phyloP scores from a whole-genome alignment of 2,888 invertebrate genomes.

The Epistrophe grossulariae region DNA sequence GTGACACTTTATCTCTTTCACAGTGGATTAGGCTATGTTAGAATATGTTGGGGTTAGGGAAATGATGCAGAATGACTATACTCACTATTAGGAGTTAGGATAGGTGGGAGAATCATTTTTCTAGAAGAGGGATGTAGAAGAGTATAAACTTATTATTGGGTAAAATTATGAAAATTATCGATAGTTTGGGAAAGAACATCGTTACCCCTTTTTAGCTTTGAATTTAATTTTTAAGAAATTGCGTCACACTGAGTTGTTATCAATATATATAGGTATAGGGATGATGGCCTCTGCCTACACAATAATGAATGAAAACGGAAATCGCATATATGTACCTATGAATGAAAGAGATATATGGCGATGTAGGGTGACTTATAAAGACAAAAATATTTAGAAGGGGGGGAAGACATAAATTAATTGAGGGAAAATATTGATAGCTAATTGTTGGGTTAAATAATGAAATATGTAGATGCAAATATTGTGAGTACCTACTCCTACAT shows the following conservation, averaged over 20 bases:
- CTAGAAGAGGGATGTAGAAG: neutral
- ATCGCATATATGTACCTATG: neutral
- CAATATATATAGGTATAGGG: neutral
- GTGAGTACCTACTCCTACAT: too few species aligned
- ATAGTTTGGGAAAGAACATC: neutral
- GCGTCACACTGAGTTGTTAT: neutral
- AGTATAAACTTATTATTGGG: neutral
- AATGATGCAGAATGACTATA: neutral
- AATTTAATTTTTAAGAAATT: neutral
- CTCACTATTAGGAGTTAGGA: neutral
- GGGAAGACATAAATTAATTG: neutral
- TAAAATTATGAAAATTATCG: neutral
- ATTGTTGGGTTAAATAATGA: too few species aligned
- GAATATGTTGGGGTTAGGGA: neutral
- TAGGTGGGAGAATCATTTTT: neutral
- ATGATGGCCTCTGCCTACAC: neutral
- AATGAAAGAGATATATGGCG: neutral
- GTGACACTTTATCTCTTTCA: constrained; percentile 72
- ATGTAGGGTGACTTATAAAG: neutral
- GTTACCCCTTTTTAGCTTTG: neutral
- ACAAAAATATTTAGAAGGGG: neutral
- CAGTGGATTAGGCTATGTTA: constrained; percentile 65
- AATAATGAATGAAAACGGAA: constrained; percentile 1
- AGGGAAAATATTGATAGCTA: too few species aligned
- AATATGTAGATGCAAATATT: too few species aligned